Evolutionary conservation across 2,113 vertebrate genomes (phyloP).

Genomic region (Xenopus tropicalis): DNA sequence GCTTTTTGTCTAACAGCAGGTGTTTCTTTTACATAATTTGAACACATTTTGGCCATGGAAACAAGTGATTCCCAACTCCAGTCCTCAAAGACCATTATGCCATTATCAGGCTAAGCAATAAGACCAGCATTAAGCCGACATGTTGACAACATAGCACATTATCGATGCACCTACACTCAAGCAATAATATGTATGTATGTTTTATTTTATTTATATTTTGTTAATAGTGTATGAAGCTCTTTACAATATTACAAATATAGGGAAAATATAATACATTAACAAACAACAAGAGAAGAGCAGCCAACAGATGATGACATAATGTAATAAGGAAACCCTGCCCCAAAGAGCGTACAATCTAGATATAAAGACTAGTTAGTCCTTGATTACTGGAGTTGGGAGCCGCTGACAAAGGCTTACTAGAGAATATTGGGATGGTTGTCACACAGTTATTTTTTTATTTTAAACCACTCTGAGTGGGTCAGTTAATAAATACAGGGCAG

Average conservation of each 20-base stretch:
- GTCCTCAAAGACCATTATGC: background rate
- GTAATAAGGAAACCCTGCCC: slow-evolving; percentile 6
- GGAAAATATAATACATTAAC: slow-evolving; percentile 38
- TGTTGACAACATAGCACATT: background rate
- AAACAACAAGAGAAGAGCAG: slow-evolving; percentile 27
- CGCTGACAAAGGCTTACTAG: background rate
- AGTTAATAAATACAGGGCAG: background rate
- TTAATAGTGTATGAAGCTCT: slow-evolving; percentile 29
- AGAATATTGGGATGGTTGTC: background rate
- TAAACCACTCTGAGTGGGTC: background rate
- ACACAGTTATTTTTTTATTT: background rate
- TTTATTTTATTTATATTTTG: slow-evolving; percentile 34
- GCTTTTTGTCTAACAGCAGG: too few relatives aligned
- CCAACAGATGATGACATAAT: slow-evolving; percentile 14
- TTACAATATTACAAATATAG: slow-evolving; percentile 37
- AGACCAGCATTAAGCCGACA: background rate
- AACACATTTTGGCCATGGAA: background rate
- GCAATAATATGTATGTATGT: background rate
- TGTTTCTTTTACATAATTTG: too few relatives aligned
- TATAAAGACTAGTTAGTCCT: background rate
- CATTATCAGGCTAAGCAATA: background rate
- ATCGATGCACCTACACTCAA: background rate
- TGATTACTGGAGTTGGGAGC: slow-evolving; percentile 5
- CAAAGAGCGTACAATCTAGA: slow-evolving; percentile 23
- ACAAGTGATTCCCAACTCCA: background rate